Conservation (phyloP, 1,140 invertebrate species). For the Lepeophtheirus salmonis region DNA sequence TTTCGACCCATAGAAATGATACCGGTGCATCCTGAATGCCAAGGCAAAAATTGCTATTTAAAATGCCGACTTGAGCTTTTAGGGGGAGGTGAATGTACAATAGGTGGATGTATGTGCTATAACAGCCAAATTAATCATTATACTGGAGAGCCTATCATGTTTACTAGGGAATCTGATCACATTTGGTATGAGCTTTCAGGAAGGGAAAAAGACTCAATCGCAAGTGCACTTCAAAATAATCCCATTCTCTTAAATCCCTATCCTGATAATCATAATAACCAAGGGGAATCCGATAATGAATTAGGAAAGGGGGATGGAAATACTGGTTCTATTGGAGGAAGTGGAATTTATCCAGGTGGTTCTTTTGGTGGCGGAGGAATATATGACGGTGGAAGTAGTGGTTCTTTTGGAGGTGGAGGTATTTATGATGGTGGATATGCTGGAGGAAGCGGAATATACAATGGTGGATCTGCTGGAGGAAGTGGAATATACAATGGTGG, state of each 20-base stretch:
- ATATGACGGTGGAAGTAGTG: not conserved
- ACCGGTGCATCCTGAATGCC: not conserved
- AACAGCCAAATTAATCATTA: not conserved
- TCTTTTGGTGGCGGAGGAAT: not conserved
- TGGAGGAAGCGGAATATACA: conserved; percentile 4
- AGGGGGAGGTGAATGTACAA: not conserved
- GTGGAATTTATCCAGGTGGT: not conserved
- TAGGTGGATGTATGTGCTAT: conserved; percentile 8
- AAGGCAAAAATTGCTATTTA: not conserved
- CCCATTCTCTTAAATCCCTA: not conserved
- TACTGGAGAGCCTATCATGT: not conserved
- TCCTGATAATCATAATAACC: not conserved
- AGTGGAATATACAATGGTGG: not conserved
- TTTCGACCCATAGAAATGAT: not conserved
- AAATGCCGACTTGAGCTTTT: conserved; percentile 2
- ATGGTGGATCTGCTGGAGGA: not conserved
- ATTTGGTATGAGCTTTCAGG: conserved; percentile 5
- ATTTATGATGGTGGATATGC: not conserved
- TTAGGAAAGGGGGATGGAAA: not conserved
- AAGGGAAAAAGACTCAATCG: not conserved
- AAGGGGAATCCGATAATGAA: not conserved
- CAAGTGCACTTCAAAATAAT: not conserved
- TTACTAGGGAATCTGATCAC: not conserved
- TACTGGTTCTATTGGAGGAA: not conserved
- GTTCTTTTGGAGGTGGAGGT: conserved; percentile 3